phyloP scores from a whole-genome alignment of 2,888 invertebrate genomes.

The Theretra japonica region DNA sequence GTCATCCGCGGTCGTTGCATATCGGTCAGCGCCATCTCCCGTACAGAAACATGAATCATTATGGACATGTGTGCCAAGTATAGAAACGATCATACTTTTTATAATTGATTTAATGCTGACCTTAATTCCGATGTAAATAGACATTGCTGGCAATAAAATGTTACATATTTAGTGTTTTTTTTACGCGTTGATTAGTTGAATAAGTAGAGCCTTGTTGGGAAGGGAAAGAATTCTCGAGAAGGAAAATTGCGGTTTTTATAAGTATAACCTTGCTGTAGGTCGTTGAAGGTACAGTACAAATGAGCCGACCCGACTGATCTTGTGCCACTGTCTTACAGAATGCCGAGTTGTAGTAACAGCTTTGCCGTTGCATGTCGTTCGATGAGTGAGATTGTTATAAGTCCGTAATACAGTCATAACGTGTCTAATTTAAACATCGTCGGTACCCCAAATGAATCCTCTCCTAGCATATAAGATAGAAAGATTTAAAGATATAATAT shows the following conservation, averaged over 20 bases:
- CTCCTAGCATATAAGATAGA: too few relatives aligned
- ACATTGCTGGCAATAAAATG: background rate
- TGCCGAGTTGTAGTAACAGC: too few relatives aligned
- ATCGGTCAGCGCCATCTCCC: slow-evolving; percentile 20
- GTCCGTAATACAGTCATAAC: too few relatives aligned
- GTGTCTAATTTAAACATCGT: too few relatives aligned
- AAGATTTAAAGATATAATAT: too few relatives aligned
- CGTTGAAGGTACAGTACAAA: too few relatives aligned
- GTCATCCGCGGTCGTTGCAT: slow-evolving; percentile 18
- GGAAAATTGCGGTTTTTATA: background rate
- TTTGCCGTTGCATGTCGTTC: too few relatives aligned
- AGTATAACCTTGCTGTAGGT: background rate
- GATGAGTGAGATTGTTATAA: too few relatives aligned
- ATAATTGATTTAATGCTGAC: slow-evolving; percentile 1
- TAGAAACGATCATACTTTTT: slow-evolving; percentile 10
- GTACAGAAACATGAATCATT: background rate
- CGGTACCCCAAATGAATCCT: too few relatives aligned
- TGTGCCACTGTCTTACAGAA: too few relatives aligned
- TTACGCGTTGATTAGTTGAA: background rate
- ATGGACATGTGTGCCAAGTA: background rate
- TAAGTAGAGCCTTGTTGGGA: background rate
- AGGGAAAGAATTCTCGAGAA: background rate
- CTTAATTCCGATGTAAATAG: background rate
- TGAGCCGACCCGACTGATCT: too few relatives aligned
- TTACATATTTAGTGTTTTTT: background rate